A percentile compares a stretch with the other conserved stretches of the same genome.
These are phyloP conservation scores for Epsilonema sp. DNA, from an alignment of 2,888 invertebrate genomes.

Conservation along the genomic window DNA sequence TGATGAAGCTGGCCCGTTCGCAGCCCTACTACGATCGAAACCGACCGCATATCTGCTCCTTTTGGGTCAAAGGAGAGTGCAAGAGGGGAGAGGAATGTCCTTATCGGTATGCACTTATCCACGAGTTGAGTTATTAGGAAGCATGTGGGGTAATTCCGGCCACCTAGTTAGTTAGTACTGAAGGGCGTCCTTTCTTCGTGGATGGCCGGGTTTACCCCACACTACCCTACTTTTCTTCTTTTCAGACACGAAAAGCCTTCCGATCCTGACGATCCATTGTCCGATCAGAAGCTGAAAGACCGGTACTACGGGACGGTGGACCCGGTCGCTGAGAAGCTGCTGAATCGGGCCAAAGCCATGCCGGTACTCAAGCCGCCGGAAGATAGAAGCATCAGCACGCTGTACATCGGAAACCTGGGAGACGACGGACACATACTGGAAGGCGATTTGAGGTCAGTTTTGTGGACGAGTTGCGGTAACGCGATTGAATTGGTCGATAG, in stretches of 20 bases:
- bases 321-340: constrained; percentile 79
- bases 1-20: constrained; percentile 73
- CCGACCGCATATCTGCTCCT: constrained; percentile 82
- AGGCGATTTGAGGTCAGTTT: constrained; percentile 45
- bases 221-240: constrained; percentile 2
- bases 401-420: constrained; percentile 88
- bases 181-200: too few relatives aligned
- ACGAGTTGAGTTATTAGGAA: not conserved
- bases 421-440: constrained; percentile 53
- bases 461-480: too few relatives aligned
- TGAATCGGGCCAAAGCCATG: constrained; percentile 72
- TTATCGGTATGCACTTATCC: too few relatives aligned
- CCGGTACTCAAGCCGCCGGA: constrained; percentile 86
- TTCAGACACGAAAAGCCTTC: constrained; percentile 74
- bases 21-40: constrained; percentile 87
- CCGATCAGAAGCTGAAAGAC: constrained; percentile 85
- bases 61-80: constrained; percentile 96
- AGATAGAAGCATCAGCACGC: constrained; percentile 79
- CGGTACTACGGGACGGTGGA: constrained; percentile 82
- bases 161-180: too few relatives aligned
- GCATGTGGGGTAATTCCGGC: too few relatives aligned
- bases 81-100: constrained; percentile 88
- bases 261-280: constrained; percentile 84
- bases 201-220: too few relatives aligned
- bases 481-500: too few relatives aligned